Evolutionary conservation across 2,797 vertebrate genomes (phyloP).

Genomic region (Pseudomugil tenellus): DNA sequence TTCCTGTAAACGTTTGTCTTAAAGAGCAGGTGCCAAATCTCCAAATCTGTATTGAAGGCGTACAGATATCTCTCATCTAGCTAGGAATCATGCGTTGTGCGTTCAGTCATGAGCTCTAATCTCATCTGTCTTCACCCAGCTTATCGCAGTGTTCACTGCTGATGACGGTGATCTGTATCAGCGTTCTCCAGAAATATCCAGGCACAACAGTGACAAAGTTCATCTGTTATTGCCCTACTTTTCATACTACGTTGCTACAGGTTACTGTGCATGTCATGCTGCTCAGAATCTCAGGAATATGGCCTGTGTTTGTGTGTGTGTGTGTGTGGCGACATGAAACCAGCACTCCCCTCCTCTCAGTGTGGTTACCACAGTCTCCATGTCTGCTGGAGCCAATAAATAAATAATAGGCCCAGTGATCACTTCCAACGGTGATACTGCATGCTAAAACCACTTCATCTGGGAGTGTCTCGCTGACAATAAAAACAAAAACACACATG

Average conservation of each 20-base stretch:
- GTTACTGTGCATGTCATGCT: slow-evolving; percentile 26
- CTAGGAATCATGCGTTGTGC: not conserved
- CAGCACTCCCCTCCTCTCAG: slow-evolving; percentile 60
- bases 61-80: not conserved
- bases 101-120: slow-evolving; percentile 15
- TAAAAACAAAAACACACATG: slow-evolving; percentile 66
- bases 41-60: slow-evolving; percentile 11
- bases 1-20: slow-evolving; percentile 45
- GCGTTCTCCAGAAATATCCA: slow-evolving; percentile 23
- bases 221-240: slow-evolving; percentile 1
- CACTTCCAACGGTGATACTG: slow-evolving; percentile 77
- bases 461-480: slow-evolving; percentile 75
- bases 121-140: slow-evolving; percentile 6
- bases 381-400: slow-evolving; percentile 82
- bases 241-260: slow-evolving; percentile 25
- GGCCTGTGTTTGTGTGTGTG: slow-evolving; percentile 32
- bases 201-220: not conserved
- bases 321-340: slow-evolving; percentile 60
- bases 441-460: slow-evolving; percentile 72
- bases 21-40: slow-evolving; percentile 43
- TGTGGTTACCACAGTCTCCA: slow-evolving; percentile 80
- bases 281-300: slow-evolving; percentile 41
- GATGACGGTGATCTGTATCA: slow-evolving; percentile 14
- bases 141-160: slow-evolving; percentile 3
- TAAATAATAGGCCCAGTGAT: slow-evolving; percentile 81